A percentile compares a stretch with the other conserved stretches of the same genome.
Conservation (phyloP, 23 tunicate genomes). For the Trididemnum miniatum region DNA sequence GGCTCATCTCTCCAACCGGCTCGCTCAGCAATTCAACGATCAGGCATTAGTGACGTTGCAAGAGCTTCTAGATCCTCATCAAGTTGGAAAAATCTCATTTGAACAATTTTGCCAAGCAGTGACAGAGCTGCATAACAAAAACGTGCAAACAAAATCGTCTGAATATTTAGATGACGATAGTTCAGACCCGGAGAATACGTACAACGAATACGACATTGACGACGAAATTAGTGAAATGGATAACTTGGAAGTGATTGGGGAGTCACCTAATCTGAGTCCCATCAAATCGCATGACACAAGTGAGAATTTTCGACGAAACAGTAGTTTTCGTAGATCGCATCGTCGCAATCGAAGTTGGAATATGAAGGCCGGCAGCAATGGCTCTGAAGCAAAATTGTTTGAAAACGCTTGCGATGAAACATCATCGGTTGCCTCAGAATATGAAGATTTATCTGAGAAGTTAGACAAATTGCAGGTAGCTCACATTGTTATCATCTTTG, state of each 20-base stretch:
- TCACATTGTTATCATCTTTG: no score
- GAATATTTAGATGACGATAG: conserved; percentile 49
- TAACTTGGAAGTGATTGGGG: conserved; percentile 63
- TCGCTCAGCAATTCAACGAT: conserved; percentile 63
- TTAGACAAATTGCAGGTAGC: conserved; percentile 78
- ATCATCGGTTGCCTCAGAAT: conserved; percentile 67
- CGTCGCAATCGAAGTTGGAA: conserved; percentile 53
- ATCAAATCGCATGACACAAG: conserved; percentile 30
- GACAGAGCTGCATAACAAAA: conserved; percentile 17
- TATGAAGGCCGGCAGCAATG: not conserved
- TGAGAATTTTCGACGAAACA: conserved; percentile 25
- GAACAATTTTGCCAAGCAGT: conserved; percentile 70
- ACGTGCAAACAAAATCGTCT: not conserved
- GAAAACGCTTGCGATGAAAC: conserved; percentile 37
- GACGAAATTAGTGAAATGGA: conserved; percentile 79
- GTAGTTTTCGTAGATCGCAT: conserved; percentile 59
- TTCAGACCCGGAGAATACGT: conserved; percentile 92
- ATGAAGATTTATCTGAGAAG: conserved; percentile 86
- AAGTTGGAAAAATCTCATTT: conserved; percentile 53
- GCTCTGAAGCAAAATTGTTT: not conserved
- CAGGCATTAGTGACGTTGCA: conserved; percentile 48
- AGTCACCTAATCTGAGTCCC: conserved; percentile 63
- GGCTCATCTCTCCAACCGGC: conserved; percentile 56
- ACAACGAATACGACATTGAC: conserved; percentile 94
- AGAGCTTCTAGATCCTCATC: conserved; percentile 69